These are phyloP conservation scores for Bombyx mandarina DNA, from an alignment of 1,140 invertebrate genomes.

Conservation along the genomic window DNA sequence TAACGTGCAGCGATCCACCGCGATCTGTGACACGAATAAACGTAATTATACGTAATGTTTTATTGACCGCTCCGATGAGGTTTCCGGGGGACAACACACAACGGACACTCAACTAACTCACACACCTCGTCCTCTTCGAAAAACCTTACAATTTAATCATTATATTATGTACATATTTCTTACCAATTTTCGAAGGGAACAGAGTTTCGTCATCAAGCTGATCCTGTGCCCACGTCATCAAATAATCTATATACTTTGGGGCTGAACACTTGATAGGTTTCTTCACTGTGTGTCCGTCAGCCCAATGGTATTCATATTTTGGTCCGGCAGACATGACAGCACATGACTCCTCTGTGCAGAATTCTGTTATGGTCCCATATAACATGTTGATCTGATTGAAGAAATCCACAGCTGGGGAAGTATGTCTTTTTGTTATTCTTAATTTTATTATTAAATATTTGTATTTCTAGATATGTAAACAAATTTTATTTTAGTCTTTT, in stretches of 20 bases:
- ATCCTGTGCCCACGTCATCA: slow-evolving; percentile 99
- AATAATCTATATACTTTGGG: slow-evolving; percentile 99
- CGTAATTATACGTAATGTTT: too few relatives aligned
- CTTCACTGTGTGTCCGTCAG: slow-evolving; percentile 97
- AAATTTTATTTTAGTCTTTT: too few relatives aligned
- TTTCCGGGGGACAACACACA: too few relatives aligned
- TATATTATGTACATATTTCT: slow-evolving; percentile 2
- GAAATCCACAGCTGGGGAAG: slow-evolving; percentile 93
- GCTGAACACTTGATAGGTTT: slow-evolving; percentile 99
- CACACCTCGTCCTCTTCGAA: too few relatives aligned
- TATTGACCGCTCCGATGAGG: too few relatives aligned
- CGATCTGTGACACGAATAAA: too few relatives aligned
- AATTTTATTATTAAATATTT: too few relatives aligned
- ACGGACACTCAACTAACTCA: too few relatives aligned
- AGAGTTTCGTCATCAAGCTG: slow-evolving; percentile 98
- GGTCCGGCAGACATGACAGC: slow-evolving; percentile 98
- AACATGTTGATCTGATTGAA: slow-evolving; percentile 99
- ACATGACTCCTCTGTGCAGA: slow-evolving; percentile 98
- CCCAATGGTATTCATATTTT: slow-evolving; percentile 99
- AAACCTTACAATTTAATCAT: neutral
- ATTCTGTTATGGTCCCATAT: slow-evolving; percentile 99
- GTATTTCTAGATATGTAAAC: too few relatives aligned
- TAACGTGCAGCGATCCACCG: too few relatives aligned
- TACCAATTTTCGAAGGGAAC: slow-evolving; percentile 99
- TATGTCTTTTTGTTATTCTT: too few relatives aligned